phyloP scores from a whole-genome alignment of 2,113 vertebrate species.

The Butastur rufipennis region DNA sequence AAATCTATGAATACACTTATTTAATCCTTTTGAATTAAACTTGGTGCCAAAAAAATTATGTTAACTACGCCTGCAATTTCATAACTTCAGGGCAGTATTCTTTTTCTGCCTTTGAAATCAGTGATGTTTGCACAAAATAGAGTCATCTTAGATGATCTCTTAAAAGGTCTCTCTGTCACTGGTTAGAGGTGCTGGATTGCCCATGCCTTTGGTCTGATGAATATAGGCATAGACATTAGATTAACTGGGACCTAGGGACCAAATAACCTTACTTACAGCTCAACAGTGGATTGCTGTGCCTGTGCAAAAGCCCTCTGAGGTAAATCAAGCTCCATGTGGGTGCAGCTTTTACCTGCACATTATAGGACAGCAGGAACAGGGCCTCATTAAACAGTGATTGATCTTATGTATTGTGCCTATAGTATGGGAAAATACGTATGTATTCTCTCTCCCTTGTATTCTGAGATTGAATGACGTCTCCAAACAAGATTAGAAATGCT shows the following conservation, averaged over 20 bases:
- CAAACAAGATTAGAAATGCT: not conserved
- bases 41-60: slow-evolving; percentile 54
- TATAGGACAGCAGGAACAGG: not conserved
- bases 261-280: not conserved
- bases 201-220: not conserved
- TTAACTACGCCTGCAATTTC: slow-evolving; percentile 24
- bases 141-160: not conserved
- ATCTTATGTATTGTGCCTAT: not conserved
- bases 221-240: not conserved
- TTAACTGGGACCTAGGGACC: not conserved
- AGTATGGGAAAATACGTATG: not conserved
- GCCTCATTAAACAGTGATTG: not conserved
- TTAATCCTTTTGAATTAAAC: slow-evolving; percentile 68
- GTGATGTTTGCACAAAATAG: not conserved
- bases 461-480: not conserved
- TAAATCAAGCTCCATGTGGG: not conserved
- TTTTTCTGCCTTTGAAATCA: slow-evolving; percentile 21
- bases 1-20: slow-evolving; percentile 64
- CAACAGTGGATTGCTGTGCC: not conserved
- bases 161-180: not conserved
- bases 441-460: not conserved
- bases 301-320: not conserved
- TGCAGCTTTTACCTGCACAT: not conserved
- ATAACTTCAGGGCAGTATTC: slow-evolving; percentile 7
- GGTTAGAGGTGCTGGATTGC: not conserved